Conservation (phyloP, 2,888 invertebrate genomes). For the Iselma pallidipennis region DNA sequence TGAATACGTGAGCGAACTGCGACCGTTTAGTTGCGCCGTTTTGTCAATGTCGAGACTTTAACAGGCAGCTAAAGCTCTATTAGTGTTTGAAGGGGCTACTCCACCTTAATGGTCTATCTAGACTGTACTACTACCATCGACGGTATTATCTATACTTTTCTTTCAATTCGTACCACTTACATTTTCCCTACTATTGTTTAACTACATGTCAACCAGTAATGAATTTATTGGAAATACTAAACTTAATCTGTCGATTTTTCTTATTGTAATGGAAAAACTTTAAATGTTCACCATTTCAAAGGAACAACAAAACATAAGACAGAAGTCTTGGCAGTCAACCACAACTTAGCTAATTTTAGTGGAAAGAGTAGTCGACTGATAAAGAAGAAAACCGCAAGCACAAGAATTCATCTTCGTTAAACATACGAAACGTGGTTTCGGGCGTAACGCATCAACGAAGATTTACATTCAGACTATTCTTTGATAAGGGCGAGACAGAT, state of each 20-base stretch:
- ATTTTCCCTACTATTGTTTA: too few relatives aligned
- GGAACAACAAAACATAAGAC: background rate
- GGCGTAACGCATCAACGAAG: background rate
- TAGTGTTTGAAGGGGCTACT: slow-evolving; percentile 37
- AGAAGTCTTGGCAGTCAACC: background rate
- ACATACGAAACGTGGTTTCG: background rate
- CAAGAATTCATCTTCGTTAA: slow-evolving; percentile 5
- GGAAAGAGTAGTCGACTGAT: background rate
- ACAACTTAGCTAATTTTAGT: background rate
- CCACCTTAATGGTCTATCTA: slow-evolving; percentile 38
- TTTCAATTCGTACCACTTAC: background rate
- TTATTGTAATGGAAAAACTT: too few relatives aligned
- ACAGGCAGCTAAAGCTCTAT: slow-evolving; percentile 40
- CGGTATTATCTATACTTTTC: background rate
- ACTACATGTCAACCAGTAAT: too few relatives aligned
- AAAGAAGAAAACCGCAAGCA: background rate
- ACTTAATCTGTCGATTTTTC: background rate
- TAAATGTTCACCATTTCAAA: background rate
- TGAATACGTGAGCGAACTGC: slow-evolving; percentile 52
- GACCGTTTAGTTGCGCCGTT: slow-evolving; percentile 44
- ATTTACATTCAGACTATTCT: slow-evolving; percentile 2
- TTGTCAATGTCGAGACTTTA: slow-evolving; percentile 53
- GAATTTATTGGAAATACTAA: too few relatives aligned
- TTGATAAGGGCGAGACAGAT: slow-evolving; percentile 6
- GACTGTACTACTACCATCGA: slow-evolving; percentile 19